phyloP scores from a whole-genome alignment of 2,797 vertebrate genomes.

The Hirundo rustica region DNA sequence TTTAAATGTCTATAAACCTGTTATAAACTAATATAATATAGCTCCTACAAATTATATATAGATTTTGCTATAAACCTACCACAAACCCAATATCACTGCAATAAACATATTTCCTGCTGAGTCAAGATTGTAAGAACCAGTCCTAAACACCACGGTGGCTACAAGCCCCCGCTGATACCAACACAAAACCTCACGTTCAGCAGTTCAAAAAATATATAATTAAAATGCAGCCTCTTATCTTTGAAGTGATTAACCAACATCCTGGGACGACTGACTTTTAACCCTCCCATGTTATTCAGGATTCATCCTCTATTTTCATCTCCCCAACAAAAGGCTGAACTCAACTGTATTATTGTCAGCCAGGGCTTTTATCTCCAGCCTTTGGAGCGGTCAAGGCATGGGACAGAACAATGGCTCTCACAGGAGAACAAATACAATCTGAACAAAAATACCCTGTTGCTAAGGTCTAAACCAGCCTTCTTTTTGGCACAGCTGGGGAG shows the following conservation, averaged over 20 bases:
- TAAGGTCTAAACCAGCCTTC: conserved; percentile 10
- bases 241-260: not conserved
- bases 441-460: conserved; percentile 20
- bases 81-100: not conserved
- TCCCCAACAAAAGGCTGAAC: conserved; percentile 37
- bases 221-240: not conserved
- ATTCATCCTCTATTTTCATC: conserved; percentile 54
- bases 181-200: not conserved
- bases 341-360: conserved; percentile 12
- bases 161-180: not conserved
- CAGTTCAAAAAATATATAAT: not conserved
- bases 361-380: conserved; percentile 21
- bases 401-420: conserved; percentile 24
- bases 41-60: not conserved
- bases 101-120: not conserved
- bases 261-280: not conserved
- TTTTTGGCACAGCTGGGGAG: not conserved
- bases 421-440: not conserved
- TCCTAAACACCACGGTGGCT: not conserved
- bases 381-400: not conserved
- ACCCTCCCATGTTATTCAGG: conserved; percentile 13
- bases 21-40: not conserved
- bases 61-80: not conserved
- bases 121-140: not conserved
- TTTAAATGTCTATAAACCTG: not conserved